These are phyloP conservation scores for Zygothrica quintamaculata DNA, from an alignment of 2,888 invertebrate genomes.

Conservation along the genomic window DNA sequence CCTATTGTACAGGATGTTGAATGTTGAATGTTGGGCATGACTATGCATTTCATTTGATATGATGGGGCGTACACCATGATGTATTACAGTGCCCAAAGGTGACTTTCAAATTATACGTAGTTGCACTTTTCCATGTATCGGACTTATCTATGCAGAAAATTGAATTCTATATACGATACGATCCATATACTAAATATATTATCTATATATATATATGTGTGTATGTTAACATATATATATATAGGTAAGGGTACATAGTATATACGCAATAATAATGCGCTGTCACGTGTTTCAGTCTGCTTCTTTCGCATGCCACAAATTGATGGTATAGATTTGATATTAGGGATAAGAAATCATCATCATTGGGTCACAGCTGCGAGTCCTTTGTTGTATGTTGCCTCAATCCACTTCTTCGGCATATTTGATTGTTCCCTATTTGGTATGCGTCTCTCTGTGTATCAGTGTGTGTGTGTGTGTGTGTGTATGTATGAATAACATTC, in stretches of 20 bases:
- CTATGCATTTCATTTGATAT: conserved; percentile 78
- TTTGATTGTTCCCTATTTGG: not conserved
- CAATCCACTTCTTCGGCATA: not conserved
- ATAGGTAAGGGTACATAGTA: not conserved
- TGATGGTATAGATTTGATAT: conserved; percentile 76
- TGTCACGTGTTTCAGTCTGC: conserved; percentile 59
- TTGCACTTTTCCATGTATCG: conserved; percentile 52
- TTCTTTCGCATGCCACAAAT: conserved; percentile 53
- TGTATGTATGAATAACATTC: conserved; percentile 17
- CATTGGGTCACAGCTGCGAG: conserved; percentile 55
- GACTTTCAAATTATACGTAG: conserved; percentile 69
- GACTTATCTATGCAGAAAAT: conserved; percentile 78
- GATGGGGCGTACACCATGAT: conserved; percentile 62
- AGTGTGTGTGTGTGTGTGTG: conserved; percentile 1
- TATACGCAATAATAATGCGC: conserved; percentile 59
- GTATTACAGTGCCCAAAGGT: conserved; percentile 71
- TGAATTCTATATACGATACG: conserved; percentile 60
- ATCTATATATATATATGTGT: conserved; percentile 9
- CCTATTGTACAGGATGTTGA: no score
- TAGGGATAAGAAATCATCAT: conserved; percentile 74
- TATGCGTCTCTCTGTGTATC: conserved; percentile 17
- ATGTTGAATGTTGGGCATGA: conserved; percentile 56
- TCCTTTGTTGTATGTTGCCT: conserved; percentile 9
- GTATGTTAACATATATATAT: not conserved
- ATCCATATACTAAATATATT: conserved; percentile 27